phyloP scores from a whole-genome alignment of 2,113 vertebrate species.

The Tragelaphus scriptus region DNA sequence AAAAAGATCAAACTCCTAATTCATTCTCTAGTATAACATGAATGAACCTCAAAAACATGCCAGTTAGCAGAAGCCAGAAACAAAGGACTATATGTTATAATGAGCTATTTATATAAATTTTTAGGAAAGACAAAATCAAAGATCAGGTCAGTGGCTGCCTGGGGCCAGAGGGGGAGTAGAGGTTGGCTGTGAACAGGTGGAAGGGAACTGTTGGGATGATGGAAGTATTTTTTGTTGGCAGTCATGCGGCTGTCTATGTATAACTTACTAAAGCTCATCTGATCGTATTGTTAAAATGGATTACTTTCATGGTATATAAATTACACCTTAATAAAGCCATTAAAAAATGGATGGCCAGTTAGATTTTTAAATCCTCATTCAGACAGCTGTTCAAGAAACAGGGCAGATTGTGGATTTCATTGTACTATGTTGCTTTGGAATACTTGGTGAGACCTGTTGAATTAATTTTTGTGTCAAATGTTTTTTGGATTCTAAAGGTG shows the following conservation, averaged over 20 bases:
- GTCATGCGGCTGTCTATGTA: no score
- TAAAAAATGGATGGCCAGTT: background rate
- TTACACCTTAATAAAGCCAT: background rate
- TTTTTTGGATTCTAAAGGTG: background rate
- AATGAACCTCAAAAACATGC: background rate
- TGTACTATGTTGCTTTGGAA: background rate
- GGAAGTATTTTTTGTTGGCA: background rate
- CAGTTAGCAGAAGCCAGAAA: background rate
- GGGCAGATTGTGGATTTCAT: background rate
- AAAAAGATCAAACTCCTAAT: background rate
- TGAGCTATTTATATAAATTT: background rate
- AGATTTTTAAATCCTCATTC: background rate
- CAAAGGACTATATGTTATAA: background rate
- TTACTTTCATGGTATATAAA: background rate
- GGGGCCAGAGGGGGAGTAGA: background rate
- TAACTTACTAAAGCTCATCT: background rate
- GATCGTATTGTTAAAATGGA: background rate
- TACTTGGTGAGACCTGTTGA: background rate
- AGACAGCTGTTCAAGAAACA: background rate
- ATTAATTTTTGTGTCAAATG: background rate
- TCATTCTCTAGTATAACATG: background rate
- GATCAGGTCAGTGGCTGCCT: background rate
- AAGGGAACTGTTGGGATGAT: background rate
- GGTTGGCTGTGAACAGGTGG: background rate
- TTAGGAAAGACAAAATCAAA: background rate